Conservation (phyloP, 2,113 vertebrate genomes). For the Rafetus swinhoei region DNA sequence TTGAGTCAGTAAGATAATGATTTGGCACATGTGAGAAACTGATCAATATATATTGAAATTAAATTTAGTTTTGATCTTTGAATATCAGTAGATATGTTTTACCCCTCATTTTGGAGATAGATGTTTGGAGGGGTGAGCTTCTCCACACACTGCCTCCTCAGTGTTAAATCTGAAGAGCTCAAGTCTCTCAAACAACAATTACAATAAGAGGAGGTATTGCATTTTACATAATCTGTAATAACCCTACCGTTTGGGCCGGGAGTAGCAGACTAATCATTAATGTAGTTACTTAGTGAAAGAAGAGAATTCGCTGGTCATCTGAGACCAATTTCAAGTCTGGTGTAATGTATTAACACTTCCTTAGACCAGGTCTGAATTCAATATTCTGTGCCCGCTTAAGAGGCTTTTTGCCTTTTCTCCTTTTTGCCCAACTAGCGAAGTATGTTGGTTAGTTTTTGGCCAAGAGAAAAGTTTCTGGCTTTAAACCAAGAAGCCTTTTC, state of each 20-base stretch:
- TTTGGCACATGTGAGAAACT: background rate
- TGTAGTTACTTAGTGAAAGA: background rate
- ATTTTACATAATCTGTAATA: background rate
- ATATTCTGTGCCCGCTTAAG: background rate
- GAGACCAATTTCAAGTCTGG: background rate
- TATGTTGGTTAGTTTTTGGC: background rate
- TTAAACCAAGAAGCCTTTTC: background rate
- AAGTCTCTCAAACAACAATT: background rate
- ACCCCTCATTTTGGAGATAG: background rate
- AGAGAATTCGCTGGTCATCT: background rate
- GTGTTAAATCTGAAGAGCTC: background rate
- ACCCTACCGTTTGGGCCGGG: background rate
- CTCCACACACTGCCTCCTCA: background rate
- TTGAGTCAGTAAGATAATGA: background rate
- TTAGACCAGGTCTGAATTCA: background rate
- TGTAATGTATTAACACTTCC: background rate
- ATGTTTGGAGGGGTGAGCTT: background rate
- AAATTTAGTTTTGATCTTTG: background rate
- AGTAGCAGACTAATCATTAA: background rate
- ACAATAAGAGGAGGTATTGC: background rate
- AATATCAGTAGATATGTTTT: background rate
- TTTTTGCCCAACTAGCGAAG: background rate
- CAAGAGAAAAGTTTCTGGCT: background rate
- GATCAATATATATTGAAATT: background rate
- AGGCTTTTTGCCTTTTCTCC: background rate